These are phyloP conservation scores for Tupaia tana DNA, from an alignment of 2,113 vertebrate genomes.

Conservation along the genomic window DNA sequence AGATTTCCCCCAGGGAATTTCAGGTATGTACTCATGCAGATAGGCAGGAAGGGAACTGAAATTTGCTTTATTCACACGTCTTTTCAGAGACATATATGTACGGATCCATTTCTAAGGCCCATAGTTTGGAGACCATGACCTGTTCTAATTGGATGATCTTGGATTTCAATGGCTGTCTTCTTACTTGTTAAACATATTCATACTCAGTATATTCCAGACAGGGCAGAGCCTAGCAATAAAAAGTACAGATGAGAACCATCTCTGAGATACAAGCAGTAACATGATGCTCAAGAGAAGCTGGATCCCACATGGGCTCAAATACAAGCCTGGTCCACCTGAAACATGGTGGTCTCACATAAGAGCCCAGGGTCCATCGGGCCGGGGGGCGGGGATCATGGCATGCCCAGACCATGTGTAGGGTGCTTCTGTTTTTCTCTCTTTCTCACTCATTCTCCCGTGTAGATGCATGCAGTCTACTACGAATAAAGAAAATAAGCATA, in stretches of 20 bases:
- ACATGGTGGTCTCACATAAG: too few relatives aligned
- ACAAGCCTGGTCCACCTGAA: too few relatives aligned
- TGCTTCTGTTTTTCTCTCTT: too few relatives aligned
- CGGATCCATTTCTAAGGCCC: slow-evolving; percentile 36
- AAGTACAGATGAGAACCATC: neutral
- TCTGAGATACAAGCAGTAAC: too few relatives aligned
- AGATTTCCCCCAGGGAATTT: slow-evolving; percentile 64
- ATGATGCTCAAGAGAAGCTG: too few relatives aligned
- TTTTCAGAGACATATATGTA: slow-evolving; percentile 42
- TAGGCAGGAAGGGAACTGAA: neutral
- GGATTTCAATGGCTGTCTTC: slow-evolving; percentile 18
- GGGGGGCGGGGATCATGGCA: too few relatives aligned
- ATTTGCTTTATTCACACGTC: slow-evolving; percentile 42
- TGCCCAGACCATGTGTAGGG: too few relatives aligned
- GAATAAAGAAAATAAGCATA: too few relatives aligned
- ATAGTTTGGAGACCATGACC: neutral
- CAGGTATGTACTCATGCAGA: neutral
- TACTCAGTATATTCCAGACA: neutral
- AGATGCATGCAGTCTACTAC: too few relatives aligned
- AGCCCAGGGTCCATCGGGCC: too few relatives aligned
- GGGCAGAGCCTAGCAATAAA: neutral
- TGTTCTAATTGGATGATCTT: neutral
- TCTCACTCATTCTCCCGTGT: too few relatives aligned
- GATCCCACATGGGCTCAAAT: too few relatives aligned
- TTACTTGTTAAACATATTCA: slow-evolving; percentile 24